Percentiles rank a stretch among this genome's conserved stretches.
Conservation (phyloP, 2,888 invertebrate genomes). For the Aphodius sticticus region DNA sequence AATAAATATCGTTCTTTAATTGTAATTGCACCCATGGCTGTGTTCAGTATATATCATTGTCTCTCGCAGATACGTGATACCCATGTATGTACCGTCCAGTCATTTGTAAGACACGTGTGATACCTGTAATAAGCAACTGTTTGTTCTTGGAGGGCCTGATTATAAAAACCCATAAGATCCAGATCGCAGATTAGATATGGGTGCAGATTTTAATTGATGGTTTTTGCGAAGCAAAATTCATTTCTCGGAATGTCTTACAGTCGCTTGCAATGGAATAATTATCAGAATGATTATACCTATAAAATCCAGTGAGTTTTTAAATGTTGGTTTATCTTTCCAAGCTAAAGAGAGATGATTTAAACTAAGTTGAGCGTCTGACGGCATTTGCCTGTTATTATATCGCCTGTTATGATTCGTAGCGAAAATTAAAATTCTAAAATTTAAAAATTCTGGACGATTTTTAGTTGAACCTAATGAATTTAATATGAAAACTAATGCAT, state of each 20-base stretch:
- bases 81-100: neutral
- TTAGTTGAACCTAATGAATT: too few relatives aligned
- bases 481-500: too few relatives aligned
- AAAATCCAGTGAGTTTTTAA: too few relatives aligned
- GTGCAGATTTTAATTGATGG: neutral
- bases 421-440: too few relatives aligned
- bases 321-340: too few relatives aligned
- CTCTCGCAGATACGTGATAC: neutral
- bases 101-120: conserved; percentile 4
- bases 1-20: conserved; percentile 4
- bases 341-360: too few relatives aligned
- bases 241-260: neutral
- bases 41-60: neutral
- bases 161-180: neutral
- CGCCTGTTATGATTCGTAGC: too few relatives aligned
- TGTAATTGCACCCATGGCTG: neutral
- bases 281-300: neutral
- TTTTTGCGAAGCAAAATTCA: neutral
- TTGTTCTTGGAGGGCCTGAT: neutral
- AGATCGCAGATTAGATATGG: neutral
- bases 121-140: neutral
- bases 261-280: neutral
- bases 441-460: too few relatives aligned
- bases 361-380: too few relatives aligned
- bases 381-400: too few relatives aligned